A percentile compares a stretch with the other conserved stretches of the same genome.
phyloP scores from a whole-genome alignment of 2,113 vertebrate species.

The Halcyon senegalensis region DNA sequence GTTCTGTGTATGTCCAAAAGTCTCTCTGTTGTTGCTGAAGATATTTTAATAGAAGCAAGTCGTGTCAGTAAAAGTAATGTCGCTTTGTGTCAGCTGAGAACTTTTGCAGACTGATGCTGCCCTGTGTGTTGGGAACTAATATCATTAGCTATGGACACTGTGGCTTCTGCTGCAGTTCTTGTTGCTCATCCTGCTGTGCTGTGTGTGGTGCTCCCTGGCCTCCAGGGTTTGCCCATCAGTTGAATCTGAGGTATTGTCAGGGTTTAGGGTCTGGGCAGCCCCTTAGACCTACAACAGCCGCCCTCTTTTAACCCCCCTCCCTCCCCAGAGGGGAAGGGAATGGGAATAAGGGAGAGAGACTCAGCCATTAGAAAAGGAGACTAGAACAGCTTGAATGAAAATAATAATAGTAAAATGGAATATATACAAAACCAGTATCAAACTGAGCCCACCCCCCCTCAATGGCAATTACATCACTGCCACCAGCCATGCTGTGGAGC shows the following conservation, averaged over 20 bases:
- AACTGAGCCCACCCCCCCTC: too few species aligned
- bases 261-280: too few species aligned
- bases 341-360: too few species aligned
- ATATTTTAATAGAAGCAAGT: neutral
- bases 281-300: too few species aligned
- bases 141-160: neutral
- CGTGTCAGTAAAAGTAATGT: neutral
- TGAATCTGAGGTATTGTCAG: neutral
- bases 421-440: too few species aligned
- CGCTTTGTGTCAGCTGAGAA: neutral
- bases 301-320: too few species aligned
- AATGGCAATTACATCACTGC: too few species aligned
- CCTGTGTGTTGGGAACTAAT: neutral
- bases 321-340: too few species aligned
- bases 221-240: neutral
- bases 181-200: neutral
- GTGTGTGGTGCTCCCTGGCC: neutral
- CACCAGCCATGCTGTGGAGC: too few species aligned
- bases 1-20: neutral
- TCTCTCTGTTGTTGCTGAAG: neutral
- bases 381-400: too few species aligned
- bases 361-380: too few species aligned
- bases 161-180: neutral
- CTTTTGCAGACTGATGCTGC: neutral
- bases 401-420: too few species aligned